Evolutionary conservation across 2,888 invertebrate species (phyloP), one percentile per base, ranked within the genome.

Genomic region (Sthenelais limicola): DNA sequence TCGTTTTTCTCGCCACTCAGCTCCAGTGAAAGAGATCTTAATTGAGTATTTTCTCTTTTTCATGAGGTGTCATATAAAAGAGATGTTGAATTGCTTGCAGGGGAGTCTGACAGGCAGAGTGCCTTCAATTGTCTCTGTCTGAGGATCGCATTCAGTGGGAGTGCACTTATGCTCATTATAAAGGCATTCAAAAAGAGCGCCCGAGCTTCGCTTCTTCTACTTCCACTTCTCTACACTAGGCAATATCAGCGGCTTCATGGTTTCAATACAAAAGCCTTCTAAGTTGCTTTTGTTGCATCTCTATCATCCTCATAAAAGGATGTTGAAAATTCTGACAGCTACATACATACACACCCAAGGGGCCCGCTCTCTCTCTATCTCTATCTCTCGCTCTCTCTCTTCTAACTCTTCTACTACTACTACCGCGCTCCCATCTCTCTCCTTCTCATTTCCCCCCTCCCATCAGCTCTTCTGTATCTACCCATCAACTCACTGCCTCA

Each of bases 111-210:
- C 35, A 33, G 62, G 12, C 21, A 24, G 1, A 26, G 12, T 7
- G 18, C 24, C 38, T 38, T 62, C 62, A 62, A 62, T 62, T 62
- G 62, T 62, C 62, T 62, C 62, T 62, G 62, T 28, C 38, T 24
- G 38, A 38, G 38, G 62, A 62, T 62, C 43, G 62, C 38, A 15
- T 28, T 28, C 24, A 24, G 35, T 43, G 38, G 3, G 35, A 38
- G 35, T 35, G 24, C 38, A 62, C 62, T 62, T 62, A 62, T 35
- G 26, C 62, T 62, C 62, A 62, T 62, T 62, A 62, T 62, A 62
- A 62, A 62, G 62, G 62, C 38, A 62, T 62, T 62, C 62, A 62
- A 62, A 62, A 62, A 43, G 62, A 43, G 62, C 51, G 51, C 51
- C 51, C 18, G 21, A 26, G 51, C 24, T 21, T 28, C 52, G n/a